phyloP scores from a whole-genome alignment of 2,797 vertebrate genomes.

The Pelobates cultripes region DNA sequence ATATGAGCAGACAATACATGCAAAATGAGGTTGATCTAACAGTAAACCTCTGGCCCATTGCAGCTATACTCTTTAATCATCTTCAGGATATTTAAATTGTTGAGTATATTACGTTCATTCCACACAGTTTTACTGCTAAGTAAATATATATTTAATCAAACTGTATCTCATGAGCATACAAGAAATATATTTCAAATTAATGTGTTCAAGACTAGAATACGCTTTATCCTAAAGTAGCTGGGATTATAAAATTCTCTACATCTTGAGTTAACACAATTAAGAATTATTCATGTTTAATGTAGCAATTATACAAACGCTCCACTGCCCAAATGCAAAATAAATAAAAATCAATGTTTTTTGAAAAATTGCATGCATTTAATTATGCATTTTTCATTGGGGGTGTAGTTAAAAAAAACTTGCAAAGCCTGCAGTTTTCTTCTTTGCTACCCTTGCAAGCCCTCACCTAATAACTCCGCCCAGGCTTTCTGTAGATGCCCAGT shows the following conservation, averaged over 20 bases:
- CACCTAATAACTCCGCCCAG: no score
- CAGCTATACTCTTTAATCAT: slow-evolving; percentile 24
- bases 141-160: slow-evolving; percentile 35
- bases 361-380: no score
- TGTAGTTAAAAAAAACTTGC: no score
- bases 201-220: background rate
- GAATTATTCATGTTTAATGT: no score
- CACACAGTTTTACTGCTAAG: slow-evolving; percentile 12
- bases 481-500: no score
- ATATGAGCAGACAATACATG: slow-evolving; percentile 23
- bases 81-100: slow-evolving; percentile 18
- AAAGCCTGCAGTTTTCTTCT: no score
- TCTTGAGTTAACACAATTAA: background rate
- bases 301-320: no score
- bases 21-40: slow-evolving; percentile 15
- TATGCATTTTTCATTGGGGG: no score
- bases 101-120: slow-evolving; percentile 21
- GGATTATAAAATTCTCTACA: background rate
- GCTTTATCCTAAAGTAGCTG: slow-evolving; percentile 13
- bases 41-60: slow-evolving; percentile 4
- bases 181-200: slow-evolving; percentile 10
- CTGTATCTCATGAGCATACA: slow-evolving; percentile 8
- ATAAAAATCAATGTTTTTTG: no score
- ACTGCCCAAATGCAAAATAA: no score
- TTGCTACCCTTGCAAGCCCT: no score